These are phyloP conservation scores for Sciurus carolinensis DNA, from an alignment of 2,797 vertebrate species.

Conservation along the genomic window DNA sequence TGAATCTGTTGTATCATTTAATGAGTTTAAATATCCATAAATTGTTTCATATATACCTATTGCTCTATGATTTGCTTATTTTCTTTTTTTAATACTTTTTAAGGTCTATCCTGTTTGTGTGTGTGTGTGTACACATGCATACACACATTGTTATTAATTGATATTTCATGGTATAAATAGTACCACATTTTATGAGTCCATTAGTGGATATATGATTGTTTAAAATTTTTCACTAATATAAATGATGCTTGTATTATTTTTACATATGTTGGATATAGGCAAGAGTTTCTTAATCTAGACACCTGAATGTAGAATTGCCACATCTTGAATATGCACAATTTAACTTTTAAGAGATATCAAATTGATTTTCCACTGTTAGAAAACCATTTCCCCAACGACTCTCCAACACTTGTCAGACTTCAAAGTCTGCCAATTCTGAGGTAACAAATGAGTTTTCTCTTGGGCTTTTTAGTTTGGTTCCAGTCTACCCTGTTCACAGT, in stretches of 20 bases:
- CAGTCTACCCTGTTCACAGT: no score
- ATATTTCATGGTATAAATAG: conserved; percentile 6
- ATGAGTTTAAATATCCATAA: neutral
- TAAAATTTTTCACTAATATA: neutral
- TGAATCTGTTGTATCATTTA: neutral
- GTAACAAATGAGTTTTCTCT: neutral
- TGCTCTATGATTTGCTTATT: neutral
- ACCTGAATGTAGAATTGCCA: neutral
- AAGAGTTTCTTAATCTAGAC: neutral
- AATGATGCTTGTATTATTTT: neutral
- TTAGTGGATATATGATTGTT: neutral
- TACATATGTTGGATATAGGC: neutral
- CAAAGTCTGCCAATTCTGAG: neutral
- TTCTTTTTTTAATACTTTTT: neutral
- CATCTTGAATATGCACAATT: neutral
- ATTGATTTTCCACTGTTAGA: neutral
- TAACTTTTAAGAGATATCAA: neutral
- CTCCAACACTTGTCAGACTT: neutral
- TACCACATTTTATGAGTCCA: neutral
- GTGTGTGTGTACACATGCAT: neutral
- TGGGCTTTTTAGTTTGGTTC: neutral
- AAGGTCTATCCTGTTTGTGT: neutral
- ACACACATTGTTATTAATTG: neutral
- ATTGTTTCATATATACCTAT: neutral
- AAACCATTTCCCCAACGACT: conserved; percentile 6